Conservation (phyloP, 2,797 vertebrate genomes). For the Masticophis lateralis region DNA sequence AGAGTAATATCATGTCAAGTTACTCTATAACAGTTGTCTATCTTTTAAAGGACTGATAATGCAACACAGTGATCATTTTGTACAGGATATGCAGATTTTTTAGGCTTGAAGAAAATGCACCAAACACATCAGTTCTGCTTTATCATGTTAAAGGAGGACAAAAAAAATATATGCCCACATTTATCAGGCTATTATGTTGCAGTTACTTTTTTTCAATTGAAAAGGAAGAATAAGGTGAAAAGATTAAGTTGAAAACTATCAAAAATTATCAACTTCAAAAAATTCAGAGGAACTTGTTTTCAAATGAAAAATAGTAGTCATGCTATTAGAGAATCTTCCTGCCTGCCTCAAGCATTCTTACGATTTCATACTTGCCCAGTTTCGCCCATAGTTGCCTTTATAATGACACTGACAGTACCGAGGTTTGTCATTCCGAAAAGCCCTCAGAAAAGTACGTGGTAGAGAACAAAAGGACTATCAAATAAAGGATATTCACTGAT, state of each 20-base stretch:
- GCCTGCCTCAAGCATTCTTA: constrained; percentile 22
- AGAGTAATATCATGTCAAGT: not conserved
- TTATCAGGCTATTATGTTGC: not conserved
- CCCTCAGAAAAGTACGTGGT: not conserved
- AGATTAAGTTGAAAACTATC: not conserved
- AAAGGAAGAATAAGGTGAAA: not conserved
- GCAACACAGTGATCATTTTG: not conserved
- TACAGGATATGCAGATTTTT: not conserved
- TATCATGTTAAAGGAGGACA: not conserved
- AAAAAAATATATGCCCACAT: not conserved
- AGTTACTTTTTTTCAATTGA: not conserved
- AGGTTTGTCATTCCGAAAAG: constrained; percentile 41
- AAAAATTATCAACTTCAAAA: constrained; percentile 1
- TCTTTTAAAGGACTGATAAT: not conserved
- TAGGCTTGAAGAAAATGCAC: not conserved
- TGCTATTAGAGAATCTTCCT: constrained; percentile 20
- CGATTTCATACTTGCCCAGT: constrained; percentile 55
- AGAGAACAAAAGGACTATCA: not conserved
- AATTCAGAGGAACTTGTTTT: constrained; percentile 31
- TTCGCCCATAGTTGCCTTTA: constrained; percentile 58
- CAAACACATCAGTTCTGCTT: not conserved
- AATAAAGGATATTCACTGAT: not conserved
- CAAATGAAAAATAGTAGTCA: not conserved
- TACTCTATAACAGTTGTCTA: not conserved
- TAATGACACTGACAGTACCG: constrained; percentile 33